Base-by-base conservation (phyloP, 2,113 vertebrate genomes). In the Burhinus oedicnemus region DNA sequence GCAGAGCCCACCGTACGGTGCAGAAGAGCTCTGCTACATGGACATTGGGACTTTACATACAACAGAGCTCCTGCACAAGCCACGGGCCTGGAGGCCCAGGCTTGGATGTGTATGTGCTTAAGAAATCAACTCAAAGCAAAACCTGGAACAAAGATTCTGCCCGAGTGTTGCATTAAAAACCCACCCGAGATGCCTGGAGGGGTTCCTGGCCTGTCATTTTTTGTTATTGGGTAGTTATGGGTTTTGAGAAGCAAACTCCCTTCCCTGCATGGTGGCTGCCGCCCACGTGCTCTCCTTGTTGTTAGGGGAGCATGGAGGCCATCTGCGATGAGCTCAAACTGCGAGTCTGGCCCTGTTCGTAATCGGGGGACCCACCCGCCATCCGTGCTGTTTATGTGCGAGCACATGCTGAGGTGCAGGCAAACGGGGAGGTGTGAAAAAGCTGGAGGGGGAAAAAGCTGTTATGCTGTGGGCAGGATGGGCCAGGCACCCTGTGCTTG, bases 151-250 rank as follows among this genome's bases (percentile, higher is more conserved):
- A 97, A 97, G 75, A 95, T 97, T 89, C 94, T 88, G 90, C 78
- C 95, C 89, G 83, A 98, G 96, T 54, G 93, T 90, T 93, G 82
- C 96, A 89, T 97, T 95, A 96, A 96, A 97, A 97, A 97, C 94
- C 94, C 96, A 97, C 92, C 40, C 69, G 74, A 89, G 90, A 83
- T 13, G 80, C 95, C 89, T 95, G 91, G 82, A 97, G 90, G 94
- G 82, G 87, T 90, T 97, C 93, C 83, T 92, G 94, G 87, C 45
- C 82, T n/a, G 16, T 29, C 64, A 20, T 76, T 92, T 95, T 96
- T 93, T 95, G 61, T 85, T 95, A 79, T 68, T 89, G 96, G 95
- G 88, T 94, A 70, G 36, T 87, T 84, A 0, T 40, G 93, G 80
- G 38, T 61, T 95, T 94, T 52, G 94, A 57, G 83, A 93, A 85